Evolutionary conservation across 2,888 invertebrate species (phyloP), one percentile per base, ranked within the genome.

Genomic region (Zaprionus lineosus): DNA sequence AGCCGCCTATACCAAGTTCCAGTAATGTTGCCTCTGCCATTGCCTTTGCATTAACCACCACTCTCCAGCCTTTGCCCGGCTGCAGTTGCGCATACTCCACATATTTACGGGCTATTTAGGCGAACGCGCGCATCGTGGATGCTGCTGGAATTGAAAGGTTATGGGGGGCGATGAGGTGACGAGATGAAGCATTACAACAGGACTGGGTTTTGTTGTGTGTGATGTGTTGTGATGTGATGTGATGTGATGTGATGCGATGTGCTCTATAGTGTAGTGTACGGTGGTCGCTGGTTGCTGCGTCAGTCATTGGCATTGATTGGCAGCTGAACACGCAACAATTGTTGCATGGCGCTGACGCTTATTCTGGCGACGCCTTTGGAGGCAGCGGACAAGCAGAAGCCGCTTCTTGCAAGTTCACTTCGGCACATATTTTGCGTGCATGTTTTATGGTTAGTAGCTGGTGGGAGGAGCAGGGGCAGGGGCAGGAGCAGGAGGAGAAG

Each of bases 101-200:
- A 83, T 85, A 84, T 83, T 81, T 85, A 85, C 85, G 75, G 85
- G 84, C 78, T 66, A 79, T 78, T 78, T 75, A 75, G 74, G 84
- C 74, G 66, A 67, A 44, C 16, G 78, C 72, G 62, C 60, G 55
- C 64, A 60, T 59, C 52, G 60, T 74, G 81, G 81, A 74, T 70
- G 69, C 74, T 59, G 59, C 9, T 36, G 24, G 18, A 18, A 36
- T 16, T 44, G 9, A 14, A n/a, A 28, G n/a, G n/a, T 11, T 8
- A 26, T 11, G 2, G 43, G 11, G 12, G 6, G 44, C 7, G n/a
- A n/a, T 8, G 31, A 3, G 19, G 18, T 34, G 57, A 9, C n/a
- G 24, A 6, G 7, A 15, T 11, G 7, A 28, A 28, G 21, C 6
- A 28, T 21, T 18, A 12, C 12, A 41, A 48, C 34, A 40, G 53